Conservation (phyloP, 2,797 vertebrate species). For the Hipposideros larvatus region DNA sequence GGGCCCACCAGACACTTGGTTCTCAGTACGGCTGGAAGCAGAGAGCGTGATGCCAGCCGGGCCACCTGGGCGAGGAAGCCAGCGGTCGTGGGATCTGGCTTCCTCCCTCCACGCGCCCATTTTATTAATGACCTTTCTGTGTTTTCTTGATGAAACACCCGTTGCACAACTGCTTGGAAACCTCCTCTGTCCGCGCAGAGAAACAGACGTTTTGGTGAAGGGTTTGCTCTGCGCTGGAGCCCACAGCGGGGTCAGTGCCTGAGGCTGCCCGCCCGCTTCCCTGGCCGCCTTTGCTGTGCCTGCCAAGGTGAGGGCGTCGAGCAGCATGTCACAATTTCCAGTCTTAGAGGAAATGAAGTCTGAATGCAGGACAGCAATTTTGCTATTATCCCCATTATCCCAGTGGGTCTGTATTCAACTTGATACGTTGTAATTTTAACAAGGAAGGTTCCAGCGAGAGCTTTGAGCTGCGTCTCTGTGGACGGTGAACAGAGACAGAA, state of each 20-base stretch:
- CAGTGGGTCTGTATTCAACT: background rate
- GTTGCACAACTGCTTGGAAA: background rate
- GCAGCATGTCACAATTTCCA: constrained; percentile 65
- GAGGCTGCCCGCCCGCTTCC: background rate
- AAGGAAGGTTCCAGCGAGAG: constrained; percentile 61
- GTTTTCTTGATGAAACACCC: background rate
- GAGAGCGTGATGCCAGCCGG: no score
- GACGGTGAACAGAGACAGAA: constrained; percentile 57
- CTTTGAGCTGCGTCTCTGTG: background rate
- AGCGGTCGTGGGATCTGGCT: background rate
- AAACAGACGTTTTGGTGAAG: background rate
- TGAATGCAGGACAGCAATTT: constrained; percentile 47
- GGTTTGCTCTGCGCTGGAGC: constrained; percentile 25
- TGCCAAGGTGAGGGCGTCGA: background rate
- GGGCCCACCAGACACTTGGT: no score
- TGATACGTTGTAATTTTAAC: background rate
- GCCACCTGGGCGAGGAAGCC: no score
- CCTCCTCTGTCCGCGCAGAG: background rate
- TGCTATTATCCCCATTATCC: constrained; percentile 62
- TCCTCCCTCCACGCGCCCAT: background rate
- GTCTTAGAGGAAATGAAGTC: constrained; percentile 38
- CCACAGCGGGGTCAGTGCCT: background rate
- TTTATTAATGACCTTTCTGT: background rate
- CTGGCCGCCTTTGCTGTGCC: constrained; percentile 16
- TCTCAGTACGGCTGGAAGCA: no score